phyloP scores from a whole-genome alignment of 2,113 vertebrate genomes.

The Crypturellus undulatus region DNA sequence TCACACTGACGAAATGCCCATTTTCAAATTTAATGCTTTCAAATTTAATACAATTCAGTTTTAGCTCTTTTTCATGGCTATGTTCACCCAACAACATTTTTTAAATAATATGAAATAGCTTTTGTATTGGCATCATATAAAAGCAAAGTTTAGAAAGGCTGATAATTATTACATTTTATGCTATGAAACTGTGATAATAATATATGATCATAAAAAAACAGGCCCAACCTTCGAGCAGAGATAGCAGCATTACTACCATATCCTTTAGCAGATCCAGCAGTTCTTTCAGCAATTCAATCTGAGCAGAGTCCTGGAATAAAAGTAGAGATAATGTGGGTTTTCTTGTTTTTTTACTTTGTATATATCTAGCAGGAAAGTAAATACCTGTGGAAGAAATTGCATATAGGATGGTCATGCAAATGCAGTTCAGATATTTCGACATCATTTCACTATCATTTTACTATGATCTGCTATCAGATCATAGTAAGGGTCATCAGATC shows the following conservation, averaged over 20 bases:
- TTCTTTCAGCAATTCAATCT: conserved; percentile 97
- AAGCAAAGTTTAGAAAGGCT: background rate
- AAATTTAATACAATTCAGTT: background rate
- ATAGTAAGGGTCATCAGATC: too few species aligned
- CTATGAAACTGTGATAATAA: background rate
- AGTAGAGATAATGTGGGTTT: background rate
- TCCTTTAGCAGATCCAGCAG: conserved; percentile 97
- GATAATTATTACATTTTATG: background rate
- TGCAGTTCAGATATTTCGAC: background rate
- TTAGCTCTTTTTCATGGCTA: background rate
- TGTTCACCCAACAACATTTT: background rate
- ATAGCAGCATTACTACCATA: conserved; percentile 99
- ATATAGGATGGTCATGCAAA: background rate
- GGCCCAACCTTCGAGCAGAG: conserved; percentile 93
- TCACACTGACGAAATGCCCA: background rate
- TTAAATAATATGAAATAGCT: background rate
- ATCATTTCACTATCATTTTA: background rate
- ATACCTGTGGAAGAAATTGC: background rate
- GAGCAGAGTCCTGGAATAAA: conserved; percentile 91
- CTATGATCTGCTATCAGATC: background rate
- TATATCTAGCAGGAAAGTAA: background rate
- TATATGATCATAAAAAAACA: background rate
- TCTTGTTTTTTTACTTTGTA: background rate
- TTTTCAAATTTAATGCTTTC: background rate
- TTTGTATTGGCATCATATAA: background rate